phyloP scores from a whole-genome alignment of 2,113 vertebrate genomes.

The Rutilus rutilus region DNA sequence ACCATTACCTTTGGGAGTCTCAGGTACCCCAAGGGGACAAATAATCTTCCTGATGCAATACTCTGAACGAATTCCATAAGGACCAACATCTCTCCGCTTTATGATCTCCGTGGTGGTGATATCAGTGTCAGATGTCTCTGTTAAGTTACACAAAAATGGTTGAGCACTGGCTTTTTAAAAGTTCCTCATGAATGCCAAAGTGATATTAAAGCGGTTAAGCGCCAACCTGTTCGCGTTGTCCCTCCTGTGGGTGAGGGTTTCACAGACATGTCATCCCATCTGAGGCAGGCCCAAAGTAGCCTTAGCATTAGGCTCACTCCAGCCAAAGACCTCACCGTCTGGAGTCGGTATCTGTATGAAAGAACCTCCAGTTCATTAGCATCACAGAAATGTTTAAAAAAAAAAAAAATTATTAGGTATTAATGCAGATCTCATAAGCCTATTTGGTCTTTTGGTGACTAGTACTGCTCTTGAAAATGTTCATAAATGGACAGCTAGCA shows the following conservation, averaged over 20 bases:
- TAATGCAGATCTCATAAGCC: neutral
- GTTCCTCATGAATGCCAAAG: neutral
- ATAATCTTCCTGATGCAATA: constrained; percentile 99
- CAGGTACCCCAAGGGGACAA: constrained; percentile 96
- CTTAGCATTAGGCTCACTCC: constrained; percentile 96
- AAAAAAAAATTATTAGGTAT: too few species aligned
- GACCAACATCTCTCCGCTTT: constrained; percentile 94
- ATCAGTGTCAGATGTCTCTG: constrained; percentile 97
- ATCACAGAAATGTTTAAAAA: neutral
- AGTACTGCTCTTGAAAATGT: neutral
- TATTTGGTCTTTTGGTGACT: neutral
- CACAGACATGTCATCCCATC: constrained; percentile 98
- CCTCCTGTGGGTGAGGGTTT: constrained; percentile 93
- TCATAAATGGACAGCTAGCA: neutral
- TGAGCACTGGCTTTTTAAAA: neutral
- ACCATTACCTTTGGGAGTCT: constrained; percentile 91
- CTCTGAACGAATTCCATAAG: constrained; percentile 95
- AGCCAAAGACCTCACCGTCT: constrained; percentile 93
- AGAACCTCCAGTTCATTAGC: constrained; percentile 2
- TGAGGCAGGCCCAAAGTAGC: constrained; percentile 92
- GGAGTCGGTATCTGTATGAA: constrained; percentile 88
- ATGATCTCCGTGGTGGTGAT: constrained; percentile 99
- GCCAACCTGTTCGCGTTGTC: constrained; percentile 92
- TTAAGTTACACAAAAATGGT: constrained; percentile 54
- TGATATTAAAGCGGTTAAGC: neutral